phyloP scores from a whole-genome alignment of 2,888 invertebrate genomes.

The Drosophila atripex region DNA sequence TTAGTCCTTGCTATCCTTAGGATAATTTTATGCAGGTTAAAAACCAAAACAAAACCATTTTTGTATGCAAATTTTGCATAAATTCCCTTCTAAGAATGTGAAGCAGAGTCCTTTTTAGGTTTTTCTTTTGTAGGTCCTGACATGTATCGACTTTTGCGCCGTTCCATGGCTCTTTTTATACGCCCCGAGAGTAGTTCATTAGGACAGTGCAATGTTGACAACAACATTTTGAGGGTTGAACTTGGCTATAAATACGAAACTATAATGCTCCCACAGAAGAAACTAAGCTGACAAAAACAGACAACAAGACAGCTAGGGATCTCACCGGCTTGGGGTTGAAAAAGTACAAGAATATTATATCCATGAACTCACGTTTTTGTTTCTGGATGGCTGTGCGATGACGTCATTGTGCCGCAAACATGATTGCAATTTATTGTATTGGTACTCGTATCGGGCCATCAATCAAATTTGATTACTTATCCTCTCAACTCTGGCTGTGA shows the following conservation, averaged over 20 bases:
- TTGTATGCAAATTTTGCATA: neutral
- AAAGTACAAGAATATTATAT: constrained; percentile 18
- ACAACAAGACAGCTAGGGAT: constrained; percentile 34
- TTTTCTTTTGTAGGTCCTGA: constrained; percentile 4
- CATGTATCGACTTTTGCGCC: constrained; percentile 31
- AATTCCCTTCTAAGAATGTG: neutral
- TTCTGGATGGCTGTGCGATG: constrained; percentile 23
- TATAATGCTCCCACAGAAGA: constrained; percentile 38
- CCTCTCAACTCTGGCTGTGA: constrained; percentile 10
- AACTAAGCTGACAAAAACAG: constrained; percentile 46
- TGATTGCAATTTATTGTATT: constrained; percentile 28
- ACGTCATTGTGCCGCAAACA: constrained; percentile 30
- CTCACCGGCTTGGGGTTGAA: constrained; percentile 41
- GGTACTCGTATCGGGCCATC: constrained; percentile 23
- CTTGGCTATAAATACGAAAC: constrained; percentile 44
- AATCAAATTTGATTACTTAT: constrained; percentile 29
- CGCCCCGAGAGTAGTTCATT: constrained; percentile 41
- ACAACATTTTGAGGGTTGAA: constrained; percentile 45
- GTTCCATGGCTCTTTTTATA: constrained; percentile 15
- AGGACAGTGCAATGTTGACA: constrained; percentile 41
- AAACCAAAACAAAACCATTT: neutral
- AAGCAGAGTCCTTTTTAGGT: neutral
- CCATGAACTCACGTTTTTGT: constrained; percentile 30
- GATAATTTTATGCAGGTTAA: neutral
- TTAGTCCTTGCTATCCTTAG: neutral